phyloP scores from a whole-genome alignment of 1,140 invertebrate species.

The Pseudomyrmex gracilis region DNA sequence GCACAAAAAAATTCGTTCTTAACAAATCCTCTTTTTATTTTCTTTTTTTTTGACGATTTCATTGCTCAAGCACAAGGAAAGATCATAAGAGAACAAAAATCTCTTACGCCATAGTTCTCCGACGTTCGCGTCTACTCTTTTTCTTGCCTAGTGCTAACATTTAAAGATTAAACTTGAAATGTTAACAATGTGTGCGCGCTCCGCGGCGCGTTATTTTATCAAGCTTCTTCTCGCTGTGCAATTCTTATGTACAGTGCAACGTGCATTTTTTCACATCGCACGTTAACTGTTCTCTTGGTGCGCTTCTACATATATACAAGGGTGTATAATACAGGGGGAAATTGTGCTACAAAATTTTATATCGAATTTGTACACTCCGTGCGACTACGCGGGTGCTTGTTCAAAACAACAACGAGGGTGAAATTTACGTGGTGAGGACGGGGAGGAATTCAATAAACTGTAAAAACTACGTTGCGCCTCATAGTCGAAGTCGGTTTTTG shows the following conservation, averaged over 20 bases:
- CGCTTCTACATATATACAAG: neutral
- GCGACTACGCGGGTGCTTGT: neutral
- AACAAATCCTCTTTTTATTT: too few relatives aligned
- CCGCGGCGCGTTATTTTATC: conserved; percentile 33
- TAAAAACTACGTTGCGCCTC: neutral
- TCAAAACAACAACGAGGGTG: neutral
- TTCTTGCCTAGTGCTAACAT: neutral
- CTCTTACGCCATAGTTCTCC: too few relatives aligned
- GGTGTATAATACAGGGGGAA: neutral
- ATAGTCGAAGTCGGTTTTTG: neutral
- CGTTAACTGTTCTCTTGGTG: conserved; percentile 7
- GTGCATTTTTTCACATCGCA: neutral
- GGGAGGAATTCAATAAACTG: neutral
- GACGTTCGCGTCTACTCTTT: neutral
- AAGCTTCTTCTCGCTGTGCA: conserved; percentile 15
- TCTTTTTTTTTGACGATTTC: neutral
- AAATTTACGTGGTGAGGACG: neutral
- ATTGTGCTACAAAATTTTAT: conserved; percentile 18
- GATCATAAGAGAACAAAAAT: neutral
- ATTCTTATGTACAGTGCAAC: too few relatives aligned
- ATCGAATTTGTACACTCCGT: conserved; percentile 21
- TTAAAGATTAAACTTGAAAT: conserved; percentile 44
- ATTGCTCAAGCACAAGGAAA: neutral
- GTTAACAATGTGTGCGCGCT: conserved; percentile 31
- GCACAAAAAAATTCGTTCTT: too few relatives aligned